Conservation (phyloP, 2,888 invertebrate genomes). For the Parelbella ahira region DNA sequence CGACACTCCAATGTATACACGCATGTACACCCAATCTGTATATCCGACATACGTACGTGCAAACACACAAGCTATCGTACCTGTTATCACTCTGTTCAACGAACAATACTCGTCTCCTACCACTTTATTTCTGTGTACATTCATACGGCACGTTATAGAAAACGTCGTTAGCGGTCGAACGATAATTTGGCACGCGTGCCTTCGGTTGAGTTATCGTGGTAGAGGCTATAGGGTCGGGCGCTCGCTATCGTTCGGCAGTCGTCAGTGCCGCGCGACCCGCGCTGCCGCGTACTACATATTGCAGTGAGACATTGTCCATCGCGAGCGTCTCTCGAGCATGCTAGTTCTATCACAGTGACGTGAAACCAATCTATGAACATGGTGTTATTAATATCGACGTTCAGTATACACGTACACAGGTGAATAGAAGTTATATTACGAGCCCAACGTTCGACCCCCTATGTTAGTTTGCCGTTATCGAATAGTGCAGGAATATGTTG, state of each 20-base stretch:
- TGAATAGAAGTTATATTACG: constrained; percentile 43
- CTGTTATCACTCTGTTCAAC: too few species aligned
- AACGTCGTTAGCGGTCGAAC: constrained; percentile 36
- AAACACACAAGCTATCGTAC: too few species aligned
- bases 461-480: constrained; percentile 42
- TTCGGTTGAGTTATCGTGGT: constrained; percentile 52
- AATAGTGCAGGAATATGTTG: constrained; percentile 38
- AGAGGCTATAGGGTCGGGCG: constrained; percentile 65
- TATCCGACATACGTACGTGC: too few species aligned
- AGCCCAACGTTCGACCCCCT: constrained; percentile 30
- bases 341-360: constrained; percentile 65
- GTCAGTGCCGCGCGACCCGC: constrained; percentile 71
- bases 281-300: constrained; percentile 64
- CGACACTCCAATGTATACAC: too few species aligned
- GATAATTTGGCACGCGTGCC: constrained; percentile 36
- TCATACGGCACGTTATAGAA: constrained; percentile 18
- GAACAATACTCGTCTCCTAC: constrained; percentile 45
- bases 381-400: constrained; percentile 50
- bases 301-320: too few species aligned
- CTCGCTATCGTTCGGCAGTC: constrained; percentile 74
- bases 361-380: constrained; percentile 51
- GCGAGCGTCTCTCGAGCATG: too few species aligned
- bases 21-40: too few species aligned
- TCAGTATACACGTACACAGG: constrained; percentile 49
- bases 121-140: too few species aligned